Base-by-base conservation (phyloP, 2,113 vertebrate species). In the Myotis lucifugus region DNA sequence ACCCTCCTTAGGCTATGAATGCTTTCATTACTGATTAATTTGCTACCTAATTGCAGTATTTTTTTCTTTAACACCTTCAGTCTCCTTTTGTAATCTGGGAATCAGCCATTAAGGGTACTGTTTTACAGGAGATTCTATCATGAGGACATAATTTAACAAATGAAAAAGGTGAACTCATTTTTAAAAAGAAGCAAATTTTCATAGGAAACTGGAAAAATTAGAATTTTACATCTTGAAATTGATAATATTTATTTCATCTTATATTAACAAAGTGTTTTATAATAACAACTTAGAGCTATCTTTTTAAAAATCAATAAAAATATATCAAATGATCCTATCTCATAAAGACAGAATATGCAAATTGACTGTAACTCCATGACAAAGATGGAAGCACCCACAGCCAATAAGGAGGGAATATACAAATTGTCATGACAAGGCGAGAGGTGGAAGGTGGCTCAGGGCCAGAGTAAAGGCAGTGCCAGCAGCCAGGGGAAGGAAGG, bases 11-110 rank as follows among this genome's bases (percentile, higher is more conserved):
- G 87, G 79, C 84, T 72, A 37, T 2, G 9, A 61, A 76, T 34
- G 69, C 46, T 92, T 91, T 72, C 34, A 70, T 81, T 94, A 85
- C 37, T 67, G 50, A 96, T 52, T 81, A 87, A 95, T 92, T 86
- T 93, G 21, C 59, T 42, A 27, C 18, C 50, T 72, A 90, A 90
- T 94, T 94, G 93, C 21, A 54, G 77, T 40, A 86, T 83, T 48
- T 73, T 94, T 94, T 81, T 73, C 70, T 94, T 82, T 83, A 76
- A 66, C 17, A 81, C 32, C 7, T 76, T 81, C 19, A 50, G 19
- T 93, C 40, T 86, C 50, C 46, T 46, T 27, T 86, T 81, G 0
- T 76, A 79, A 76, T 85, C 29, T 83, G 4, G 34, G 27, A 93
- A 72, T 50, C 34, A 81, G 66, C 54, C 27, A 90, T 90, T 92